Evolutionary conservation across 2,888 invertebrate species (phyloP).

Genomic region (Strigamia maritima): DNA sequence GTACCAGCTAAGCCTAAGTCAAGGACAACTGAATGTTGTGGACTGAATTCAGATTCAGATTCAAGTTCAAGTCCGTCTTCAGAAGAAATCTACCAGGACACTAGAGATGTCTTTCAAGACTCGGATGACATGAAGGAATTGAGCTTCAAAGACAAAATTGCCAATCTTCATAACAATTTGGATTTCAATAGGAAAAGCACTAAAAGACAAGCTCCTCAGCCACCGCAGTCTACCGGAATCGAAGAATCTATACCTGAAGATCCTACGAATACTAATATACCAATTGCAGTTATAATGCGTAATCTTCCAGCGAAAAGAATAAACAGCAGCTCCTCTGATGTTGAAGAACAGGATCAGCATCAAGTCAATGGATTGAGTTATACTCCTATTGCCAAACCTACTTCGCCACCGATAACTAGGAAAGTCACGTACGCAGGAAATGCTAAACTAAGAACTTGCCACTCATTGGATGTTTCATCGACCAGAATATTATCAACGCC

Average conservation of each 20-base stretch:
- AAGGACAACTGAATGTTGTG: neutral
- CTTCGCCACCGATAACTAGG: neutral
- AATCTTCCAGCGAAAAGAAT: slow-evolving; percentile 1
- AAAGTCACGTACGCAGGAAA: neutral
- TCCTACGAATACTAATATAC: slow-evolving; percentile 2
- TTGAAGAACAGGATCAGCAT: neutral
- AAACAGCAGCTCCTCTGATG: neutral
- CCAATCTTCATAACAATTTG: slow-evolving; percentile 38
- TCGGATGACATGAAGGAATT: neutral
- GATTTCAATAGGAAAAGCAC: slow-evolving; percentile 41
- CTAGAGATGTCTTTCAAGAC: neutral
- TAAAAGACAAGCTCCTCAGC: slow-evolving; percentile 44
- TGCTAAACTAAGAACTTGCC: neutral
- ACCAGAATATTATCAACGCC: neutral
- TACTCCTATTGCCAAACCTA: neutral
- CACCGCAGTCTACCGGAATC: neutral
- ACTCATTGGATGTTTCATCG: neutral
- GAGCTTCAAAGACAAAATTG: slow-evolving; percentile 39
- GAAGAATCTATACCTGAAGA: neutral
- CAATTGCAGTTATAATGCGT: neutral
- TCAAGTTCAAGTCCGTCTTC: neutral
- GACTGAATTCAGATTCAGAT: neutral
- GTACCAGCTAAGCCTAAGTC: neutral
- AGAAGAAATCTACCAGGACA: neutral
- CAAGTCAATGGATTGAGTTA: no score